phyloP scores from a whole-genome alignment of 2,113 vertebrate genomes.

The Menura novaehollandiae region DNA sequence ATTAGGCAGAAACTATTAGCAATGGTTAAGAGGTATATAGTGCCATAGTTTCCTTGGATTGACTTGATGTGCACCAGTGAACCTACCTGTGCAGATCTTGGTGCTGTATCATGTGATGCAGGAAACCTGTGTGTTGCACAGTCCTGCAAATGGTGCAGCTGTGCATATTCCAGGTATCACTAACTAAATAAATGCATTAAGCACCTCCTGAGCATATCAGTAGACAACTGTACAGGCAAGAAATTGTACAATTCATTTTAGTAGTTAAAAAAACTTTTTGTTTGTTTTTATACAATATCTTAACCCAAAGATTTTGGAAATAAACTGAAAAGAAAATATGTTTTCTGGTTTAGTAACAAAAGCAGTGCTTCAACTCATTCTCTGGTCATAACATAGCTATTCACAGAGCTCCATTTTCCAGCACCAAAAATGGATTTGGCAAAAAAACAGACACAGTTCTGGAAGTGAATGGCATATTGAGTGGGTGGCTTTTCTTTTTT shows the following conservation, averaged over 20 bases:
- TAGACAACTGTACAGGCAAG: neutral
- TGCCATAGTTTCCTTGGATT: neutral
- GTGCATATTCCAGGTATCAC: neutral
- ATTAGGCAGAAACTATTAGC: neutral
- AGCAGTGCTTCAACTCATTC: neutral
- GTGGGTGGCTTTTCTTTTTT: neutral
- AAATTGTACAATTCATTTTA: neutral
- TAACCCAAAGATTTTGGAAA: neutral
- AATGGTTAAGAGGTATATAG: neutral
- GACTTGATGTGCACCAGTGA: neutral
- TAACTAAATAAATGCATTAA: neutral
- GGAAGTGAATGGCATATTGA: neutral
- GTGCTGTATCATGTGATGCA: accelerated
- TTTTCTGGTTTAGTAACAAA: neutral
- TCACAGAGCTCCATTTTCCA: neutral
- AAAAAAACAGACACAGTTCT: neutral
- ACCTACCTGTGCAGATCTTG: neutral
- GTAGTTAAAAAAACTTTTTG: neutral
- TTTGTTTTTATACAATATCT: neutral
- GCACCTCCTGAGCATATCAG: neutral
- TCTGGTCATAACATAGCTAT: neutral
- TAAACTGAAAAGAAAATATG: neutral
- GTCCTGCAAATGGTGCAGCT: neutral
- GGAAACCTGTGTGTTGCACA: accelerated
- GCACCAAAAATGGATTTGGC: neutral